Base-by-base conservation (phyloP, 2,888 invertebrate species). In the Drosophila mimica region DNA sequence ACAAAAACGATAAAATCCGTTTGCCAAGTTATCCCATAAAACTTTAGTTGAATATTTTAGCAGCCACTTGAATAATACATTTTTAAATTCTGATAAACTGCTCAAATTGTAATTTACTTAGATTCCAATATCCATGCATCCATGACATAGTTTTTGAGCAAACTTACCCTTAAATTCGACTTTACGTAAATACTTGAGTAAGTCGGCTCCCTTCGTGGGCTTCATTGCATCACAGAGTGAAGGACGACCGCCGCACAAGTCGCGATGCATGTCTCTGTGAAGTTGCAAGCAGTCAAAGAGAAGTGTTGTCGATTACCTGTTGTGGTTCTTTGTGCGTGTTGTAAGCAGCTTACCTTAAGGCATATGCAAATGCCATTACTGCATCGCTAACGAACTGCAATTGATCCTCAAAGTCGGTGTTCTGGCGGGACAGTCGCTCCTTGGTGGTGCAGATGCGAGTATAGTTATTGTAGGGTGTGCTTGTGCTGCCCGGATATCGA, bases 371-470 rank as follows among this genome's bases (percentile, higher is more conserved):
- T 1, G 98, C 97, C 96, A 98, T 95, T 0, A 98, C 98, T 28
- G 99, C 98, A 92, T 99, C 99, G 38, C 98, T 98, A 36, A 99
- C 99, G 93, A 98, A 99, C 94, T 99, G 99, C 80, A 99, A 94
- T 92, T 99, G 99, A 81, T 97, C 96, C 93, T 99, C 99, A 86
- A 98, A 97, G 84, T 96, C 96, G 0, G 97, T 97, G 90, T 97
- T 96, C 67, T 96, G 95, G 52, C 94, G 94, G 0, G 96, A 95
- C 7, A 98, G 95, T 11, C 94, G 94, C 92, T 98, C 98, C 34
- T 94, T 94, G 0, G 97, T 97, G 0, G 97, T 97, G 92, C 99
- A 99, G 7, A 93, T 88, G 28, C 93, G 94, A 5, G 94, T 95
- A 92, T 96, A 96, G 88, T 96, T 95, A 92, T 98, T 98, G 94